phyloP scores from a whole-genome alignment of 1,140 invertebrate genomes.

The Ditylenchus dipsaci region DNA sequence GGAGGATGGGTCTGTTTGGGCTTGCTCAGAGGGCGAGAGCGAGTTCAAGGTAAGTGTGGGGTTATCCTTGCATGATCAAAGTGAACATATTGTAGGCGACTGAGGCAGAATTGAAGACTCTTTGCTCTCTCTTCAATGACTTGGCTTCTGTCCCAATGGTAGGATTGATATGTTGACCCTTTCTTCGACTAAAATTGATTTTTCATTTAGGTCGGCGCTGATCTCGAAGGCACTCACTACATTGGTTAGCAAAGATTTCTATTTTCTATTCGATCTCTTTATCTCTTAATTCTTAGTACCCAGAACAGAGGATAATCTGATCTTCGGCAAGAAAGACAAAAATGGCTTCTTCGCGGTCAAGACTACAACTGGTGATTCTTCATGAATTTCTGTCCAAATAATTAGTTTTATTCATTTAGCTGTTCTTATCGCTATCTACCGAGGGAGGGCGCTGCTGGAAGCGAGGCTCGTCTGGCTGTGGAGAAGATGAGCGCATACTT shows the following conservation, averaged over 20 bases:
- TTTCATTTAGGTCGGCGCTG: conserved; percentile 41
- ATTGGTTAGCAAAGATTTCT: background rate
- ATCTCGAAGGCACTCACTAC: conserved; percentile 45
- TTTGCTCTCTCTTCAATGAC: conserved; percentile 45
- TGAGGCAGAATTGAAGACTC: conserved; percentile 46
- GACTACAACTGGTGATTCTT: conserved; percentile 39
- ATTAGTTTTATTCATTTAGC: conserved; percentile 51
- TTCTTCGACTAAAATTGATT: too few relatives aligned
- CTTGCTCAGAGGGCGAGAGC: conserved; percentile 42
- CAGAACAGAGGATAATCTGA: conserved; percentile 55
- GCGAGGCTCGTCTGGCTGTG: conserved; percentile 48
- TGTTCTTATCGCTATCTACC: conserved; percentile 51
- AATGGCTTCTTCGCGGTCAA: conserved; percentile 53
- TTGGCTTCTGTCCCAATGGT: conserved; percentile 43
- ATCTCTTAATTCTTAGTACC: conserved; percentile 55
- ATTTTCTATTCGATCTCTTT: background rate
- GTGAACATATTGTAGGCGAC: conserved; percentile 47
- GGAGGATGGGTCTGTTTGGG: conserved; percentile 52
- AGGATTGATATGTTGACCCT: too few relatives aligned
- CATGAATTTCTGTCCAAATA: too few relatives aligned
- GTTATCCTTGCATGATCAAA: too few relatives aligned
- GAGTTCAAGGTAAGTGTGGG: conserved; percentile 33
- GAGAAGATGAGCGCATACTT: conserved; percentile 41
- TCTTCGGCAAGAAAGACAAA: conserved; percentile 58
- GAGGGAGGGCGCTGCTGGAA: conserved; percentile 48